phyloP scores from a whole-genome alignment of 37 sponge, comb jelly and placozoan genomes.

The Spongilla lacustris region DNA sequence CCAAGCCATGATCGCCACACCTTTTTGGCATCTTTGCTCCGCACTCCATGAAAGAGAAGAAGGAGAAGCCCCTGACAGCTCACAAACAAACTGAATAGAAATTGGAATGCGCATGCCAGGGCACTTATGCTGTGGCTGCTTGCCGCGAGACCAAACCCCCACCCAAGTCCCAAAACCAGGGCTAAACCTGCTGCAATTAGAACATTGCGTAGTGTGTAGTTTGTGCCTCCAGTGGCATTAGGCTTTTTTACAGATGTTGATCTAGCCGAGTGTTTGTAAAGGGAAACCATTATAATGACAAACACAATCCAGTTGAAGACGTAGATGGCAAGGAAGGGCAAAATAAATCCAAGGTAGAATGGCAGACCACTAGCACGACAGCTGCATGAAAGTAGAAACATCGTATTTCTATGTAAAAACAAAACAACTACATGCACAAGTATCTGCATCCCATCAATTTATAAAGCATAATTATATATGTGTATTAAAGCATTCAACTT shows the following conservation, averaged over 20 bases:
- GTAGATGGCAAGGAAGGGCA: constrained; percentile 60
- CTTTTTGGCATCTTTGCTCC: neutral
- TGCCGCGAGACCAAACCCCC: constrained; percentile 39
- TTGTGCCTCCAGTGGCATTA: neutral
- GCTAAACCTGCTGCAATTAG: constrained; percentile 16
- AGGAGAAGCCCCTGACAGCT: constrained; percentile 25
- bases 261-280: constrained; percentile 8
- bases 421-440: too few relatives aligned
- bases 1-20: constrained; percentile 16
- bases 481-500: too few relatives aligned
- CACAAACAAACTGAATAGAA: constrained; percentile 12
- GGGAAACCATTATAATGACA: constrained; percentile 26
- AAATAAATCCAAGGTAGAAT: constrained; percentile 60
- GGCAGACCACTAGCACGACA: constrained; percentile 51
- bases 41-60: constrained; percentile 27
- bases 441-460: too few relatives aligned
- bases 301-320: constrained; percentile 67
- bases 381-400: constrained; percentile 21
- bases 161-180: constrained; percentile 45
- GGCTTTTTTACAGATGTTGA: neutral
- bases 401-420: too few relatives aligned
- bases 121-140: neutral
- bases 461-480: neutral
- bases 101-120: constrained; percentile 8
- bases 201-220: neutral